These are phyloP conservation scores for Cecidostiba fungosa DNA, from an alignment of 2,888 invertebrate species.

Conservation along the genomic window DNA sequence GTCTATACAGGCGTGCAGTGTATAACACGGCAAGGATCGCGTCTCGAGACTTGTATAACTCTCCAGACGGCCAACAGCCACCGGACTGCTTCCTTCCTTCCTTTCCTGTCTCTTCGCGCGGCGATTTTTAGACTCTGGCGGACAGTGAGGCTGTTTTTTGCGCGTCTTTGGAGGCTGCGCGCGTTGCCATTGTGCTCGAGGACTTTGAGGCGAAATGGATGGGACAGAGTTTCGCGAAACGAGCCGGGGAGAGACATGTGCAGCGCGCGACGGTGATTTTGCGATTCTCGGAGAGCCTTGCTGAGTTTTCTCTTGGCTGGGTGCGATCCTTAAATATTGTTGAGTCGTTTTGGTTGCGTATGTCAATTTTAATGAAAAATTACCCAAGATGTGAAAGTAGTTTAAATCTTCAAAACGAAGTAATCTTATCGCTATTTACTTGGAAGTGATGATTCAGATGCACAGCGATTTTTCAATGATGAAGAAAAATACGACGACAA, in stretches of 20 bases:
- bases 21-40: constrained; percentile 1
- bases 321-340: too few species aligned
- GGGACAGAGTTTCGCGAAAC: not conserved
- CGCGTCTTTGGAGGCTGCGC: not conserved
- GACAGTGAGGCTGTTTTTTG: not conserved
- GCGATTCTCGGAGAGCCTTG: too few species aligned
- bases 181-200: not conserved
- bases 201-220: not conserved
- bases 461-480: not conserved
- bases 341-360: not conserved
- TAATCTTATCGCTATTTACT: constrained; percentile 42
- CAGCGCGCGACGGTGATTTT: too few species aligned
- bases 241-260: not conserved
- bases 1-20: not conserved
- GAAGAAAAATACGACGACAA: not conserved
- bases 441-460: constrained; percentile 8
- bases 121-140: not conserved
- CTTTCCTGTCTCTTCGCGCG: constrained; percentile 26
- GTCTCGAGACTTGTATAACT: not conserved
- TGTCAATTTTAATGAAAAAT: not conserved
- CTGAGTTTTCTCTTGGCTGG: too few species aligned
- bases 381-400: not conserved
- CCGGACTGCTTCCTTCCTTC: constrained; percentile 21
- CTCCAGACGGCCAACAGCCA: not conserved
- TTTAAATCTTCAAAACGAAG: not conserved